A percentile compares a stretch with the other conserved stretches of the same genome.
Conservation (phyloP, 2,888 invertebrate genomes). For the Caenorhabditis sinica region DNA sequence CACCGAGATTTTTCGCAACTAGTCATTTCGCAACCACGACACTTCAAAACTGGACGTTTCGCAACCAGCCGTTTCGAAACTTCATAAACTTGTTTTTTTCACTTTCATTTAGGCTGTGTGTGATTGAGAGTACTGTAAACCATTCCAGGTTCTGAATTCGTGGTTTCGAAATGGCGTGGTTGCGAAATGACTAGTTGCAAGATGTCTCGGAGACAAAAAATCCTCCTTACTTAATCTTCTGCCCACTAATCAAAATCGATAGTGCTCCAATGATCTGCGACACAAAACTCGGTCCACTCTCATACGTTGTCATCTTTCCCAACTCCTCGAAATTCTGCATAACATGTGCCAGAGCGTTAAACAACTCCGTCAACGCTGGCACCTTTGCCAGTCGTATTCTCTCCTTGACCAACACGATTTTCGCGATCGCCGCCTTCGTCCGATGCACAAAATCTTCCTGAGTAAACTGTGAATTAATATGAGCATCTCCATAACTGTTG, state of each 20-base stretch:
- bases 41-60: no score
- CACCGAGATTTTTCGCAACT: no score
- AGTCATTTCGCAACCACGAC: no score
- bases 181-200: no score
- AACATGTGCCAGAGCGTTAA: slow-evolving; percentile 57
- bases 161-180: no score
- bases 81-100: no score
- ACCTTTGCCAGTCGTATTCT: slow-evolving; percentile 56
- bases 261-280: slow-evolving; percentile 76
- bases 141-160: no score
- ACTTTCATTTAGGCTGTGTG: no score
- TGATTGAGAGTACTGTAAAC: no score
- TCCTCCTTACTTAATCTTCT: slow-evolving; percentile 60
- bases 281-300: slow-evolving; percentile 71
- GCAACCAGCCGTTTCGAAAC: no score
- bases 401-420: slow-evolving; percentile 69
- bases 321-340: slow-evolving; percentile 57
- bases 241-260: slow-evolving; percentile 70
- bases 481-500: slow-evolving; percentile 77
- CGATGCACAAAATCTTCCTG: slow-evolving; percentile 64
- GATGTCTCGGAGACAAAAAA: no score
- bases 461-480: slow-evolving; percentile 66
- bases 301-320: slow-evolving; percentile 59
- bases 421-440: slow-evolving; percentile 70
- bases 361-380: slow-evolving; percentile 63